Evolutionary conservation across 2,888 invertebrate species (phyloP).

Genomic region (Phorcus lineatus): DNA sequence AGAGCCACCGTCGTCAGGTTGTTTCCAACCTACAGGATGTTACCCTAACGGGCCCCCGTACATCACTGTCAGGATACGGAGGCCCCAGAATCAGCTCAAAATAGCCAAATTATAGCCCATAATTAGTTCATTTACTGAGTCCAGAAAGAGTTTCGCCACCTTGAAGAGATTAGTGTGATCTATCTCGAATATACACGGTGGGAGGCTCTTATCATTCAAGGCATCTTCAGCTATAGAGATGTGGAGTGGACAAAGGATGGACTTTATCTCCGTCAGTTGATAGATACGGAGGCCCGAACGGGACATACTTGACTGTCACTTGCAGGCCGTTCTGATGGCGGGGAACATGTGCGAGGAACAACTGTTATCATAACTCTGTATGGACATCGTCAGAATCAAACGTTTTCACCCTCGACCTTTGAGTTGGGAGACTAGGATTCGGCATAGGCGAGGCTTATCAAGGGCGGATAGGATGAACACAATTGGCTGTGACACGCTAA

Average conservation of each 20-base stretch:
- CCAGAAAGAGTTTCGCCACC: neutral
- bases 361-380: neutral
- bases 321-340: neutral
- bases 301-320: neutral
- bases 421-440: neutral
- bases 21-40: neutral
- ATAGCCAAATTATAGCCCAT: constrained; percentile 1
- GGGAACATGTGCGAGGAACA: neutral
- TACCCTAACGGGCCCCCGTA: neutral
- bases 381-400: neutral
- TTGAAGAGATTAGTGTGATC: neutral
- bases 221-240: neutral
- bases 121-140: constrained; percentile 2
- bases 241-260: neutral
- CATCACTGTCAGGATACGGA: neutral
- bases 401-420: constrained; percentile 9
- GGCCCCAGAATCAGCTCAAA: neutral
- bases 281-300: neutral
- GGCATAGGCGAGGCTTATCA: neutral
- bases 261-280: neutral
- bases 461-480: neutral
- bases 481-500: constrained; percentile 17
- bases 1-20: no score
- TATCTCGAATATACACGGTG: neutral
- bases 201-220: neutral